Conservation (phyloP, 1,140 invertebrate species). For the Bombus huntii region DNA sequence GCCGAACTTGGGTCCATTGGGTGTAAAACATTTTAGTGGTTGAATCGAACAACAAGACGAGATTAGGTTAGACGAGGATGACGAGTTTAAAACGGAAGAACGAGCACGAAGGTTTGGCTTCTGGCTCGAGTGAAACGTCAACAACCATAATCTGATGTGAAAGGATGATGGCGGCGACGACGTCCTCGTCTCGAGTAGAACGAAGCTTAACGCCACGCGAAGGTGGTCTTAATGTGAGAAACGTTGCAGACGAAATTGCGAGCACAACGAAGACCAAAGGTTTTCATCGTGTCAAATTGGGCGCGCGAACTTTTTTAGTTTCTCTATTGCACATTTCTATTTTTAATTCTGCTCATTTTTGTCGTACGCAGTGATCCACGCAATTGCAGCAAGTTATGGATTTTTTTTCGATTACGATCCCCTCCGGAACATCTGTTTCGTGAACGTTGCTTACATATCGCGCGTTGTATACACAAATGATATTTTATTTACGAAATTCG, state of each 20-base stretch:
- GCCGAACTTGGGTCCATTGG: background rate
- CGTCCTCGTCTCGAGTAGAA: background rate
- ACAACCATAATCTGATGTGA: conserved; percentile 31
- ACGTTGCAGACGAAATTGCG: background rate
- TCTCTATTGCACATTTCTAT: no score
- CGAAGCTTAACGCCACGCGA: conserved; percentile 4
- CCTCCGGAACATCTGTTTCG: no score
- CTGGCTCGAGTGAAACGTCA: conserved; percentile 36
- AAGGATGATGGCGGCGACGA: conserved; percentile 11
- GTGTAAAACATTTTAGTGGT: background rate
- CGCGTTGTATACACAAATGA: no score
- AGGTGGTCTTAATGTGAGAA: background rate
- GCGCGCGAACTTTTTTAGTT: no score
- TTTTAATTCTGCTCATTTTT: no score
- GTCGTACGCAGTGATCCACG: no score
- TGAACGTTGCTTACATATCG: no score
- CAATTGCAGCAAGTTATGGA: no score
- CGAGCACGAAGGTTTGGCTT: background rate
- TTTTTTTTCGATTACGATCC: no score
- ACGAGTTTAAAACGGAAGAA: conserved; percentile 9
- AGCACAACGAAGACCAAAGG: background rate
- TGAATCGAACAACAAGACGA: background rate
- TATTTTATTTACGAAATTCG: no score
- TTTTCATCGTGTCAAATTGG: background rate
- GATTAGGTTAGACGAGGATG: conserved; percentile 17